Base-by-base conservation (phyloP, 2,113 vertebrate species). In the Zosterops japonicus region DNA sequence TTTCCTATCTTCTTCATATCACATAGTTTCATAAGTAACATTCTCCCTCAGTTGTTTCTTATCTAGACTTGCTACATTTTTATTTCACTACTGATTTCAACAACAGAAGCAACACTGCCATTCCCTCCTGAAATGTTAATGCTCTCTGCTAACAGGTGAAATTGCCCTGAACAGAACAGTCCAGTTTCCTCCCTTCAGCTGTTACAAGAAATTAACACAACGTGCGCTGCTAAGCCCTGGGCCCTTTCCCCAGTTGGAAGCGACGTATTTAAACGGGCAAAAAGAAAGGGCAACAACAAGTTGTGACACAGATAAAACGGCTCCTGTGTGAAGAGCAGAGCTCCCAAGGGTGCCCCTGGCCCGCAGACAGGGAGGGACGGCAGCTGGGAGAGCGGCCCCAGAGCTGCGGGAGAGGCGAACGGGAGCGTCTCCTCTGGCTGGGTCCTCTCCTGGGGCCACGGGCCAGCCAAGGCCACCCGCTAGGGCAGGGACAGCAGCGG, bases 401-500 rank as follows among this genome's bases (percentile, higher is more conserved):
- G 3, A 76, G 33, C 24, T 53, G 21, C 4, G 4, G 39, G 18
- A 74, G 5, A 60, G 14, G 4, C 0, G 35, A 70, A 31, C 0
- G 2, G 47, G 31, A 57, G 23, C 1, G 1, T 33, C 60, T 23
- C 27, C 35, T 24, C 35, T 39, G 1, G 3, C 11, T 15, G 8
- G 31, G 28, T 52, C 13, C 20, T n/a, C 42, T 57, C 44, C 35
- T 29, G 44, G 22, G 7, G 5, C 24, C 6, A 1, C 0, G 12
- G 39, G 25, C 9, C 15, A 16, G 31, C 28, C 49, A 18, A 20
- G 22, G 28, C 11, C 14, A 17, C 23, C 18, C 17, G 6, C 9
- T 6, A 2, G 0, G 8, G 2, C 3, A 23, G 0, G 7, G 28
- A 35, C 2, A 44, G 75, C 14, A 1, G 59, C 6, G 3, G 55